phyloP scores from a whole-genome alignment of 2,113 vertebrate species.

The Psilopogon haemacephalus region DNA sequence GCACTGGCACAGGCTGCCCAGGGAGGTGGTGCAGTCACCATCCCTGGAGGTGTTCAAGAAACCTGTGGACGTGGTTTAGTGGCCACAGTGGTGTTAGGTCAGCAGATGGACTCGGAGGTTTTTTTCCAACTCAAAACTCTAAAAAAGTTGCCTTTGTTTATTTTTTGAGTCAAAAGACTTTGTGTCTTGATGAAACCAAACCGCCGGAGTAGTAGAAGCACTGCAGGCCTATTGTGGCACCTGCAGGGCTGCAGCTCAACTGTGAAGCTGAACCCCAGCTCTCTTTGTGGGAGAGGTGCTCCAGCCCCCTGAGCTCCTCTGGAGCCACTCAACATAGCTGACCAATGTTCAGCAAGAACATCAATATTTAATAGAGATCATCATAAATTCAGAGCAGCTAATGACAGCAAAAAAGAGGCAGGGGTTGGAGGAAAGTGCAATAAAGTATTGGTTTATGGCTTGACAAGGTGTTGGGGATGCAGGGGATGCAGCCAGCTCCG shows the following conservation, averaged over 20 bases:
- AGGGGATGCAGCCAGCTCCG: neutral
- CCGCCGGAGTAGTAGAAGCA: fast-evolving
- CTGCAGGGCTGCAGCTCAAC: fast-evolving
- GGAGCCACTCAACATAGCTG: neutral
- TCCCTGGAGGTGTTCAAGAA: too few species aligned
- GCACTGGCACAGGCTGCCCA: too few species aligned
- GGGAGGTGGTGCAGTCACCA: too few species aligned
- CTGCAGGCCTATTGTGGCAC: neutral
- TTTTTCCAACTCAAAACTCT: too few species aligned
- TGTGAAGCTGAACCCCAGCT: too few species aligned
- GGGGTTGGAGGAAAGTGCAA: neutral
- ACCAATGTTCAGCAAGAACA: neutral
- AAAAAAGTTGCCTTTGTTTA: neutral
- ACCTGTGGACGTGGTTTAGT: too few species aligned
- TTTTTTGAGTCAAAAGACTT: neutral
- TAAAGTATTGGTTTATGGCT: fast-evolving
- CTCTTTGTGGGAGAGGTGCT: too few species aligned
- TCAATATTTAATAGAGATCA: neutral
- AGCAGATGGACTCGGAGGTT: too few species aligned
- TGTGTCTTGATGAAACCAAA: neutral
- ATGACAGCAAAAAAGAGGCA: neutral
- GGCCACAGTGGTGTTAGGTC: too few species aligned
- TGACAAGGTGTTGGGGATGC: neutral
- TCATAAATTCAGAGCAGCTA: neutral
- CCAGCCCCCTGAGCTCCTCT: too few species aligned